Evolutionary conservation across 2,113 vertebrate species (phyloP), one percentile per base, ranked within the genome.

Genomic region (Festucalex cinctus): DNA sequence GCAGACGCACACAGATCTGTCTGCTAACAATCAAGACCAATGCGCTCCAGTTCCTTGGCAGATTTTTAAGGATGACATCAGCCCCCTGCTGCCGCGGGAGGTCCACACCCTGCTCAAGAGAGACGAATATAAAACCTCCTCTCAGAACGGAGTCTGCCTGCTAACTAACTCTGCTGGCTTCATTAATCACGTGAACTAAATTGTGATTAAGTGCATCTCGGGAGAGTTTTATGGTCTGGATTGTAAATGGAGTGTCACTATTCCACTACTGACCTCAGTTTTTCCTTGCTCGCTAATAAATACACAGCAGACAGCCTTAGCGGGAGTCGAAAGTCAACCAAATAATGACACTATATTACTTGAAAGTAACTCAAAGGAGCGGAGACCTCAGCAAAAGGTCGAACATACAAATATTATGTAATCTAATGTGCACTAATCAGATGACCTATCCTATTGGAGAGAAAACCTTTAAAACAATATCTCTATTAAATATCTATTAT

Each of bases 31-130:
- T 86, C 83, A 82, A 61, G 77, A 64, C 44, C 59, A 28, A 80
- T 75, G 73, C 82, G 78, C 85, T 85, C 76, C 79, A 83, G 69
- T 56, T 77, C 76, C n/a, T 81, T 66, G 82, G 82, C 76, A 83
- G 77, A 73, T 74, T 75, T n/a, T 78, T 57, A 43, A 20, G 66
- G 46, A 88, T 90, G 81, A 90, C 83, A 80, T 92, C 86, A 90
- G 72, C 84, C 82, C 73, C 82, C 60, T 56, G 74, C 85, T 65
- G 37, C 70, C 56, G 61, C 75, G 70, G 70, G 73, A 80, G 75
- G 67, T 73, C 84, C 75, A 84, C 86, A 63, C 84, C 88, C 84
- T 74, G 64, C 70, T 63, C 65, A 75, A 64, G 60, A 65, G 44
- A 64, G 48, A 64, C 22, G 1, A 65, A 36, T 59, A 26, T 10